Conservation (phyloP, 37 sponge, comb jelly and placozoan species). For the Cladorhizidae sp. region DNA sequence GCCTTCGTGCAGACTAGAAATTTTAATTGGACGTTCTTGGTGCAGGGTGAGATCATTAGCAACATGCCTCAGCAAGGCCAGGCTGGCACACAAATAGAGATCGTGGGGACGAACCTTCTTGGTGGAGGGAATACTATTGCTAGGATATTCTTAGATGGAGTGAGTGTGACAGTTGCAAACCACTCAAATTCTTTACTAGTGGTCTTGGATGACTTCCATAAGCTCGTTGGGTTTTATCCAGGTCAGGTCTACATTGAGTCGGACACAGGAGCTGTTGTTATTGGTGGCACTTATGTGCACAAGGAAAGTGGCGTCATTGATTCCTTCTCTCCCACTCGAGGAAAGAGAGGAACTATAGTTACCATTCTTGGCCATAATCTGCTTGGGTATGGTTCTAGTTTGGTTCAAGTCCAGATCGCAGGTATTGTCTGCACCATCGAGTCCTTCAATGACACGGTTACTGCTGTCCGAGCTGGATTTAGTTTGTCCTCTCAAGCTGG, state of each 20-base stretch:
- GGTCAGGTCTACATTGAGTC: constrained; percentile 54
- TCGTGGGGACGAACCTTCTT: constrained; percentile 56
- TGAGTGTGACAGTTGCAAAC: constrained; percentile 16
- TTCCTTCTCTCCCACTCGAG: constrained; percentile 51
- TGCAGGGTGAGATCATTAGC: constrained; percentile 19
- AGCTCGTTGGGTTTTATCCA: not conserved
- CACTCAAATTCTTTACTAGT: constrained; percentile 10
- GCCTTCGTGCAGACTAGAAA: constrained; percentile 34
- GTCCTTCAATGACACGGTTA: not conserved
- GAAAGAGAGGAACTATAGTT: constrained; percentile 56
- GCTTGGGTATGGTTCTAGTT: constrained; percentile 31
- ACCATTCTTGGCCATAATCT: constrained; percentile 62
- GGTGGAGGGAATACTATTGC: constrained; percentile 44
- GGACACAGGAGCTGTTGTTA: constrained; percentile 71
- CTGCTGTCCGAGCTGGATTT: constrained; percentile 37
- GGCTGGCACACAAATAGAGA: constrained; percentile 53
- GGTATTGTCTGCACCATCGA: constrained; percentile 19
- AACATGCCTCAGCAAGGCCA: constrained; percentile 58
- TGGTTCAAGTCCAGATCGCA: constrained; percentile 41
- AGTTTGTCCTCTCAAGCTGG: constrained; percentile 4
- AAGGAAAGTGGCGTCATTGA: constrained; percentile 51
- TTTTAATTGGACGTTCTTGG: constrained; percentile 61
- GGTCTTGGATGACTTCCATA: constrained; percentile 11
- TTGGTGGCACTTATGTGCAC: constrained; percentile 49
- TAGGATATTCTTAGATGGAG: constrained; percentile 63